These are phyloP conservation scores for Steinernema scapterisci DNA, from an alignment of 2,888 invertebrate genomes.

Conservation along the genomic window DNA sequence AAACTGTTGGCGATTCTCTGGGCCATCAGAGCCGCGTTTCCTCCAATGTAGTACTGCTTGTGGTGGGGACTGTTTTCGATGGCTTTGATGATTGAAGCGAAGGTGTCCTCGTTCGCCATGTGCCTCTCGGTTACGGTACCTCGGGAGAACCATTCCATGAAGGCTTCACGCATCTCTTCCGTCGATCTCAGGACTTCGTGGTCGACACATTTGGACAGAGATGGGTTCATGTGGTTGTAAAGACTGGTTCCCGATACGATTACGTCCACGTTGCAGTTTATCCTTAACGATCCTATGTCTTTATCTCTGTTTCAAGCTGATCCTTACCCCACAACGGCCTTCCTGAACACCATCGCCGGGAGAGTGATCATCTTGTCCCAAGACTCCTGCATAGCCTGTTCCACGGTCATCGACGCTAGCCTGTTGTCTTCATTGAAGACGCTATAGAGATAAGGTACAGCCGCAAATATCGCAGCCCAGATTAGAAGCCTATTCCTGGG, in stretches of 20 bases:
- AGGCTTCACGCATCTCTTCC: conserved; percentile 69
- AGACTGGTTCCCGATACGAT: conserved; percentile 69
- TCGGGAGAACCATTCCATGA: conserved; percentile 68
- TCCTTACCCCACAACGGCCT: conserved; percentile 63
- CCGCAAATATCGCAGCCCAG: conserved; percentile 51
- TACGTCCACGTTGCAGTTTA: conserved; percentile 70
- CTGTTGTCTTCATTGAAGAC: conserved; percentile 62
- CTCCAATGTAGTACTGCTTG: conserved; percentile 69
- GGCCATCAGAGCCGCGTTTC: conserved; percentile 71
- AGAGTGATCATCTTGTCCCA: conserved; percentile 63
- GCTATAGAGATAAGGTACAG: conserved; percentile 53
- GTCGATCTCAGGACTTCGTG: conserved; percentile 62
- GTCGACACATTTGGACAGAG: conserved; percentile 61
- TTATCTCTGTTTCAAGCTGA: not conserved
- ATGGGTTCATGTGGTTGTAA: conserved; percentile 66
- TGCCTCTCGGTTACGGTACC: conserved; percentile 70
- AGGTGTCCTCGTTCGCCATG: conserved; percentile 57
- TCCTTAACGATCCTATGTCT: conserved; percentile 43
- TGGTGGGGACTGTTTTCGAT: conserved; percentile 14
- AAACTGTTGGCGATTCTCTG: conserved; percentile 68
- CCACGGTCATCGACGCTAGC: conserved; percentile 58
- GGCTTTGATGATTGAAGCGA: conserved; percentile 38
- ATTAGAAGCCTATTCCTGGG: conserved; percentile 38
- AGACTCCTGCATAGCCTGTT: conserved; percentile 54
- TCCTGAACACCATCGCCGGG: conserved; percentile 61